phyloP scores from a whole-genome alignment of 2,797 vertebrate species.

The Pampus argenteus region DNA sequence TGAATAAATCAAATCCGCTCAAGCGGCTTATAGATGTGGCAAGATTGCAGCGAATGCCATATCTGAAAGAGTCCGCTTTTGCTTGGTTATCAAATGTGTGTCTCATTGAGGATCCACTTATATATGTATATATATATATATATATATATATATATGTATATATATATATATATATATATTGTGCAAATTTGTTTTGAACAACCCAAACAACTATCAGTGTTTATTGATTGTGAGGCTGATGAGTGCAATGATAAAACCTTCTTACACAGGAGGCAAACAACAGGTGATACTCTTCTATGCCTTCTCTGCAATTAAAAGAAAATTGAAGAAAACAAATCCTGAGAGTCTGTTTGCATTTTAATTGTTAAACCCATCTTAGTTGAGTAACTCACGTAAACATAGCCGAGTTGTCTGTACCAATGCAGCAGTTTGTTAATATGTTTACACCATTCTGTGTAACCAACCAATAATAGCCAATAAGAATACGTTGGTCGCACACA shows the following conservation, averaged over 20 bases:
- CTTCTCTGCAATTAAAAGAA: constrained; percentile 18
- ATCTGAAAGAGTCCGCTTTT: constrained; percentile 56
- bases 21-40: constrained; percentile 77
- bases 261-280: constrained; percentile 42
- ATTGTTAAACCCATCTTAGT: constrained; percentile 41
- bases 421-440: constrained; percentile 44
- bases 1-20: constrained; percentile 75
- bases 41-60: constrained; percentile 60
- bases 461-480: constrained; percentile 55
- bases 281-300: constrained; percentile 41
- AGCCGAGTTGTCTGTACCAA: constrained; percentile 33
- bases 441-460: constrained; percentile 34
- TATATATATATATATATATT: too few relatives aligned
- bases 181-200: constrained; percentile 36
- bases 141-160: too few relatives aligned
- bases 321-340: constrained; percentile 23
- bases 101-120: constrained; percentile 37
- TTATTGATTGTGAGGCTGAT: constrained; percentile 43
- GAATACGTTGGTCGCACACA: constrained; percentile 49
- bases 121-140: too few relatives aligned
- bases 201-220: constrained; percentile 40
- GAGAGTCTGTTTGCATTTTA: constrained; percentile 28
- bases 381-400: constrained; percentile 48
- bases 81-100: constrained; percentile 48
- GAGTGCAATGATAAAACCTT: constrained; percentile 35